phyloP scores from a whole-genome alignment of 2,797 vertebrate species.

The Gambelia wislizenii region DNA sequence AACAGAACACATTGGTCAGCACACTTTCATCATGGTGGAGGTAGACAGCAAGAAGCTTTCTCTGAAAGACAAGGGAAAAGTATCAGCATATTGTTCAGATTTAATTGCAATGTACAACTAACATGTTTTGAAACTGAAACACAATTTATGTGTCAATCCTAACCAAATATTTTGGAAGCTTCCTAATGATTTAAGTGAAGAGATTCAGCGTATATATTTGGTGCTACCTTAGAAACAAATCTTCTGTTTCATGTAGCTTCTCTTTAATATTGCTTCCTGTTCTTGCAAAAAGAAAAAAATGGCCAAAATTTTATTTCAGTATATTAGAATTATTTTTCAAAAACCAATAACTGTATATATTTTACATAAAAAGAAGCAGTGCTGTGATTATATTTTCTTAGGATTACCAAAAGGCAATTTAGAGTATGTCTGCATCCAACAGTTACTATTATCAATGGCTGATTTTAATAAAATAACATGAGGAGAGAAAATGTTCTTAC shows the following conservation, averaged over 20 bases:
- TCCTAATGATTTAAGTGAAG: background rate
- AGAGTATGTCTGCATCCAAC: constrained; percentile 9
- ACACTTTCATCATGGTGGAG: constrained; percentile 99
- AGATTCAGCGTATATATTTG: background rate
- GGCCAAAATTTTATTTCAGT: constrained; percentile 32
- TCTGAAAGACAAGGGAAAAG: constrained; percentile 81
- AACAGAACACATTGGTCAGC: constrained; percentile 99
- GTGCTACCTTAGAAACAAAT: background rate
- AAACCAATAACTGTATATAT: background rate
- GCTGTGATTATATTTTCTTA: constrained; percentile 54
- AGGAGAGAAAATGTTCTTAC: background rate
- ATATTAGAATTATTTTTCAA: background rate
- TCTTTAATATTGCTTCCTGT: background rate
- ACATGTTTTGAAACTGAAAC: background rate
- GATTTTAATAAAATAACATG: background rate
- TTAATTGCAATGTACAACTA: background rate
- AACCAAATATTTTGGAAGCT: background rate
- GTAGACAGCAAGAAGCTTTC: constrained; percentile 99
- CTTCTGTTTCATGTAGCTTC: background rate
- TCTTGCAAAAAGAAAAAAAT: constrained; percentile 11
- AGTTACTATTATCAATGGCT: background rate
- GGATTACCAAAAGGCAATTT: constrained; percentile 24
- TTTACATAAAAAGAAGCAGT: constrained; percentile 6
- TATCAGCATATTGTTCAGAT: constrained; percentile 26
- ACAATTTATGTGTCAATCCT: background rate